Conservation (phyloP, 1,140 invertebrate genomes). For the Triops cancriformis region DNA sequence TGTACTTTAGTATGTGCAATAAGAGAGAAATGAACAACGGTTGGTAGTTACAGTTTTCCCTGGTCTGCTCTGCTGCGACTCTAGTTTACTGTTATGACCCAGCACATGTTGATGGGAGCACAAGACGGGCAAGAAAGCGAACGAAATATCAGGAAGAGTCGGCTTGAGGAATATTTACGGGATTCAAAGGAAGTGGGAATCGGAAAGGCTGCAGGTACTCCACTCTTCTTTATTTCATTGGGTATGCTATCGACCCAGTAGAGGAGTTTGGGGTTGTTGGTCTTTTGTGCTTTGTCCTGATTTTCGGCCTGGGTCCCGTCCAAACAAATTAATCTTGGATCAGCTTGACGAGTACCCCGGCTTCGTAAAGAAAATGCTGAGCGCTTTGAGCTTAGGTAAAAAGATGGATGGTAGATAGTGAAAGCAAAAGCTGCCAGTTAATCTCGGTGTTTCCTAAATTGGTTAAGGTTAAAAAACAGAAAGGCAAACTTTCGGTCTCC, state of each 20-base stretch:
- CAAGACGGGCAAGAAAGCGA: too few species aligned
- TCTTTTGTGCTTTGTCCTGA: not conserved
- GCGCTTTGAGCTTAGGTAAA: not conserved
- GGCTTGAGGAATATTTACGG: too few species aligned
- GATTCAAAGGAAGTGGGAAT: not conserved
- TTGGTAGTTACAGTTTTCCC: too few species aligned
- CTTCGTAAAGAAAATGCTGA: not conserved
- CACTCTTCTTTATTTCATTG: not conserved
- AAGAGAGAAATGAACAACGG: too few species aligned
- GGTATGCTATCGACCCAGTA: not conserved
- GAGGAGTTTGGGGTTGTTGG: not conserved
- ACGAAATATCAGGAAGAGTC: too few species aligned
- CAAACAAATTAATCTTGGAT: slow-evolving; percentile 14
- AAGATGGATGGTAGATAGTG: not conserved
- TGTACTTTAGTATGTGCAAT: too few species aligned
- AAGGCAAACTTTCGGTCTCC: not conserved
- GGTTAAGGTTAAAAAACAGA: not conserved
- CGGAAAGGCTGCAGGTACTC: not conserved
- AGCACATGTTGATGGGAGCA: too few species aligned
- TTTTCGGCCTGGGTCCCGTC: not conserved
- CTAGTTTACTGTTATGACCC: too few species aligned
- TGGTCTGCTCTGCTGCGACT: too few species aligned
- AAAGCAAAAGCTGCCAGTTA: slow-evolving; percentile 8
- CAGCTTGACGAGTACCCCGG: not conserved
- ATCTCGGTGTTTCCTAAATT: slow-evolving; percentile 9